Conservation (phyloP, 2,797 vertebrate genomes). For the Cirrhinus mrigala region DNA sequence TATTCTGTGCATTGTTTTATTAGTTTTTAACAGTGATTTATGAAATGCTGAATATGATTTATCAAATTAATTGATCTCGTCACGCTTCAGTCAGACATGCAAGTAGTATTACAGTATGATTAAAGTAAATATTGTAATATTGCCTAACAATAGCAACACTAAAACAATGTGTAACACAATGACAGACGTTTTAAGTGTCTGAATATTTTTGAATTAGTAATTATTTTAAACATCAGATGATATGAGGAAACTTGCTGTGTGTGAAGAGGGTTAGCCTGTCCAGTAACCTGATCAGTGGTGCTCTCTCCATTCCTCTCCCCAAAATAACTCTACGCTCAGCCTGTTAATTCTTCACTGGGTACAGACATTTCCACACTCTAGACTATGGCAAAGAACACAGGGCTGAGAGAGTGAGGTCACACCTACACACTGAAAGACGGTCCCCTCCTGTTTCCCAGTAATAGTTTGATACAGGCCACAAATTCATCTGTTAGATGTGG, state of each 20-base stretch:
- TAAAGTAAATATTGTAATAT: background rate
- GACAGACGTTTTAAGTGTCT: background rate
- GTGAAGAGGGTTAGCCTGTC: conserved; percentile 44
- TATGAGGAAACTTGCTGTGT: conserved; percentile 41
- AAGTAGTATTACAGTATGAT: background rate
- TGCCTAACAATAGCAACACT: background rate
- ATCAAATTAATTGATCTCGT: background rate
- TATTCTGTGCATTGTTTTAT: background rate
- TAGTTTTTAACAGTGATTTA: no score
- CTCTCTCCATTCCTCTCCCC: conserved; percentile 65
- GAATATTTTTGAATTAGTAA: background rate
- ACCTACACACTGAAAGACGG: conserved; percentile 2
- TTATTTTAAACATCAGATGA: background rate
- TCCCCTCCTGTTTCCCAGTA: conserved; percentile 12
- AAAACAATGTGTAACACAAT: background rate
- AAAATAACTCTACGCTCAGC: conserved; percentile 72
- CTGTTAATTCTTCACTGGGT: conserved; percentile 40
- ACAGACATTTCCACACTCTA: conserved; percentile 31
- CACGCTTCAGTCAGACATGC: background rate
- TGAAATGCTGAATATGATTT: no score
- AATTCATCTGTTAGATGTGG: conserved; percentile 4
- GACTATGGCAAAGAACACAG: conserved; percentile 8
- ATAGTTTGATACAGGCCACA: conserved; percentile 18
- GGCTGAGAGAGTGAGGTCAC: conserved; percentile 40
- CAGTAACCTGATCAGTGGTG: conserved; percentile 70